Evolutionary conservation across 2,888 invertebrate genomes (phyloP).

Genomic region (Epistrophe grossulariae): DNA sequence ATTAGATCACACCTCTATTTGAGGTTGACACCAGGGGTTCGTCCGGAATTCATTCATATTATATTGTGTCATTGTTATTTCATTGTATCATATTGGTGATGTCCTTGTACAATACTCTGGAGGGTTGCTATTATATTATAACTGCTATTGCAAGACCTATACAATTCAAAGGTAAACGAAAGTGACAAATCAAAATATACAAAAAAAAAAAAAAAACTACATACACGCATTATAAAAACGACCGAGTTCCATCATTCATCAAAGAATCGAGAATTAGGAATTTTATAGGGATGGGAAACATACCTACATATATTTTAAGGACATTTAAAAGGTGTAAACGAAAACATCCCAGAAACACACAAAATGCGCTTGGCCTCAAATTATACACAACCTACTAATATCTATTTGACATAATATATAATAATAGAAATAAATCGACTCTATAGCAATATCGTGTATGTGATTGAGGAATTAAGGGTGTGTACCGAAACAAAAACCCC

Average conservation of each 20-base stretch:
- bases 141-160: neutral
- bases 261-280: slow-evolving; percentile 39
- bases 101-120: slow-evolving; percentile 44
- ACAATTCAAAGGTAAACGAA: slow-evolving; percentile 54
- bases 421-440: slow-evolving; percentile 69
- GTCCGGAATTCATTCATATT: slow-evolving; percentile 60
- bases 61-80: slow-evolving; percentile 17
- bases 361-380: neutral
- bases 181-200: slow-evolving; percentile 70
- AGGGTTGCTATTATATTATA: slow-evolving; percentile 42
- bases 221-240: slow-evolving; percentile 34
- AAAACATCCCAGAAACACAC: slow-evolving; percentile 54
- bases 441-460: slow-evolving; percentile 30
- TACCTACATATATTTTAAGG: slow-evolving; percentile 48
- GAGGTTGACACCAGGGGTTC: slow-evolving; percentile 78
- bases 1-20: slow-evolving; percentile 81
- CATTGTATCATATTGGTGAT: slow-evolving; percentile 7
- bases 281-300: slow-evolving; percentile 43
- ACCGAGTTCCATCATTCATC: slow-evolving; percentile 37
- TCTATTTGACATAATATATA: slow-evolving; percentile 11
- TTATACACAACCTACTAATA: slow-evolving; percentile 10
- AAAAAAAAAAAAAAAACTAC: slow-evolving; percentile 12
- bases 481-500: slow-evolving; percentile 69
- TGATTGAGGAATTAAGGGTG: slow-evolving; percentile 60
- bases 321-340: slow-evolving; percentile 70